Conservation (phyloP, 2,888 invertebrate genomes). For the Bursaphelenchus okinawaensis region DNA sequence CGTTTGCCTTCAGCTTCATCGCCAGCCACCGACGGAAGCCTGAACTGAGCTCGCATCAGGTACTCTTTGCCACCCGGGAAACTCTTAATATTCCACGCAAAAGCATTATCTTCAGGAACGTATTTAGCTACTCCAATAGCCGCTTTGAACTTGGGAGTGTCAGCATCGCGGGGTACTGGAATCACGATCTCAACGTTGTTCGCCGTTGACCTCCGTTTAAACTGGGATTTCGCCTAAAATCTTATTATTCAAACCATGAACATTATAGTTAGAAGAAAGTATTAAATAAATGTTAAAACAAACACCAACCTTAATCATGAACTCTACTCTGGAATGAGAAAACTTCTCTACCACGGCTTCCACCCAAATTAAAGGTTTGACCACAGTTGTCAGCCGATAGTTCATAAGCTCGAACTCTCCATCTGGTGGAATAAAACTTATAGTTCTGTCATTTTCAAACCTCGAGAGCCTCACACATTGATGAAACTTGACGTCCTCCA, state of each 20-base stretch:
- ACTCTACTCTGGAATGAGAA: slow-evolving; percentile 93
- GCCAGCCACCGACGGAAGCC: slow-evolving; percentile 86
- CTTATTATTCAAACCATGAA: too few species aligned
- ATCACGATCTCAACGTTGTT: slow-evolving; percentile 97
- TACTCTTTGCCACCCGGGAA: slow-evolving; percentile 82
- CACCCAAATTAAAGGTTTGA: slow-evolving; percentile 94
- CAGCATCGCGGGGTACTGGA: slow-evolving; percentile 91
- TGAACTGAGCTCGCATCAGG: slow-evolving; percentile 94
- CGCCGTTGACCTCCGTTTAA: slow-evolving; percentile 91
- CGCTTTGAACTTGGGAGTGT: slow-evolving; percentile 81
- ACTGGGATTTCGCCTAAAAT: slow-evolving; percentile 81
- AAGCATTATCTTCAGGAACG: slow-evolving; percentile 89
- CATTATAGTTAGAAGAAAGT: too few species aligned
- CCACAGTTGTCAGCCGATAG: slow-evolving; percentile 89
- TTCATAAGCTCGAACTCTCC: slow-evolving; percentile 89
- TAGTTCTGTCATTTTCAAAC: slow-evolving; percentile 90
- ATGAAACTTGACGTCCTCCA: slow-evolving; percentile 97
- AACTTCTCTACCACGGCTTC: slow-evolving; percentile 95
- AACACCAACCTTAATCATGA: slow-evolving; percentile 77
- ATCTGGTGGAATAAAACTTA: slow-evolving; percentile 85
- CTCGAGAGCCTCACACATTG: slow-evolving; percentile 92
- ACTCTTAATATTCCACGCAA: slow-evolving; percentile 71
- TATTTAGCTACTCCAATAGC: slow-evolving; percentile 88
- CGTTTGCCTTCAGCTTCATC: slow-evolving; percentile 92
- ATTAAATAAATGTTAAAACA: not conserved